Conservation (phyloP, 1,140 invertebrate genomes). For the Brachionus paranguensis region DNA sequence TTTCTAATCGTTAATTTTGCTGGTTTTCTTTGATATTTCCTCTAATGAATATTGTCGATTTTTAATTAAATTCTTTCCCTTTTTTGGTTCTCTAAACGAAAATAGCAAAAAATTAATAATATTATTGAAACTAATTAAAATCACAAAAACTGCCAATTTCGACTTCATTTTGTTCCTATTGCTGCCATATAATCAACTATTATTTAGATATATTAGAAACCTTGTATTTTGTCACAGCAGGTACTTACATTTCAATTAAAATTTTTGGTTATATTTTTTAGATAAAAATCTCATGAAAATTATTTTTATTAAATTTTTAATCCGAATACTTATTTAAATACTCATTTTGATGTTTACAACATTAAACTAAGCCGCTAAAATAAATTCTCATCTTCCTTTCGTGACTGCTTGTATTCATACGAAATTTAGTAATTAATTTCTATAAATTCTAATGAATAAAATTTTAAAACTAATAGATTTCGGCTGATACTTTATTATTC, state of each 20-base stretch:
- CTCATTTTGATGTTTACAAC: no score
- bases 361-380: no score
- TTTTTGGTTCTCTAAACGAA: background rate
- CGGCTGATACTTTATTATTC: no score
- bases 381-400: no score
- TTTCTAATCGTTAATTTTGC: background rate
- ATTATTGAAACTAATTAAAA: background rate
- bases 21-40: background rate
- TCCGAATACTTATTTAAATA: background rate
- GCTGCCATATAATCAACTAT: background rate
- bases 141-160: background rate
- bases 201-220: background rate
- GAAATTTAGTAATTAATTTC: no score
- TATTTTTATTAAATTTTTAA: background rate
- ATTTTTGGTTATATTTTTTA: background rate
- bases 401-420: no score
- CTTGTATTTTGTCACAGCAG: background rate
- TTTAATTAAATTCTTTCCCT: background rate
- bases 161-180: background rate
- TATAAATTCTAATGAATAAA: no score
- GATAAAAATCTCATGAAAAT: background rate
- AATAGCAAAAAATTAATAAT: background rate
- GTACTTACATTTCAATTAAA: background rate
- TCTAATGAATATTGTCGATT: background rate
- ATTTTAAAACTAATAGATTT: no score